These are phyloP conservation scores for Alloplasta piceator DNA, from an alignment of 2,888 invertebrate species.

Conservation along the genomic window DNA sequence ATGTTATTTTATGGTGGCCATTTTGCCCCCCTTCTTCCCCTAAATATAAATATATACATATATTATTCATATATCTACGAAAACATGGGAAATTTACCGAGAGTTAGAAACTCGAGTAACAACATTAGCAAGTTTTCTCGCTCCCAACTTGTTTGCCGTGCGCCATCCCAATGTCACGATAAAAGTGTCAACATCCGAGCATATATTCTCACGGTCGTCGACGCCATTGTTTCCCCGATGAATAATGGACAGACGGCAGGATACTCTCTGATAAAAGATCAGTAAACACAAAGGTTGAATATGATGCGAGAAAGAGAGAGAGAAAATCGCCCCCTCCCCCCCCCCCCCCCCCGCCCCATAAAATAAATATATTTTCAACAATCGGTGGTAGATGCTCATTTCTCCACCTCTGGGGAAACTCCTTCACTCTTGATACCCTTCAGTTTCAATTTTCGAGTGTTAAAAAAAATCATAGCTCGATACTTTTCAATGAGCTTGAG, in stretches of 20 bases:
- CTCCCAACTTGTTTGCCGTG: not conserved
- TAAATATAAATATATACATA: too few species aligned
- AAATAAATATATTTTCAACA: too few species aligned
- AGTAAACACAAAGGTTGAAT: conserved; percentile 7
- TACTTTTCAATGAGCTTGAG: too few species aligned
- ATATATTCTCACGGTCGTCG: conserved; percentile 29
- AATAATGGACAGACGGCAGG: conserved; percentile 14
- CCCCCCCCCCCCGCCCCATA: too few species aligned
- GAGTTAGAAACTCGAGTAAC: conserved; percentile 40
- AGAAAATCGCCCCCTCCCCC: not conserved
- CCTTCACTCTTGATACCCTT: too few species aligned
- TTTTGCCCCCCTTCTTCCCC: too few species aligned
- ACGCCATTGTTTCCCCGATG: conserved; percentile 22
- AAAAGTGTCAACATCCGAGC: conserved; percentile 36
- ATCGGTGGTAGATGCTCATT: too few species aligned
- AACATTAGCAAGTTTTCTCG: conserved; percentile 37
- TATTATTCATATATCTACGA: too few species aligned
- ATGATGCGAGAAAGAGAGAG: not conserved
- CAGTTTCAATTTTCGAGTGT: too few species aligned
- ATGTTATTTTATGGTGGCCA: too few species aligned
- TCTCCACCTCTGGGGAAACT: too few species aligned
- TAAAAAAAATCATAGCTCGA: too few species aligned
- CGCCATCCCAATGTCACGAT: conserved; percentile 39
- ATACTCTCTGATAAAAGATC: conserved; percentile 26
- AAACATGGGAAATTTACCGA: conserved; percentile 6